These are phyloP conservation scores for Ranitomeya variabilis DNA, from an alignment of 2,113 vertebrate species.

Conservation along the genomic window DNA sequence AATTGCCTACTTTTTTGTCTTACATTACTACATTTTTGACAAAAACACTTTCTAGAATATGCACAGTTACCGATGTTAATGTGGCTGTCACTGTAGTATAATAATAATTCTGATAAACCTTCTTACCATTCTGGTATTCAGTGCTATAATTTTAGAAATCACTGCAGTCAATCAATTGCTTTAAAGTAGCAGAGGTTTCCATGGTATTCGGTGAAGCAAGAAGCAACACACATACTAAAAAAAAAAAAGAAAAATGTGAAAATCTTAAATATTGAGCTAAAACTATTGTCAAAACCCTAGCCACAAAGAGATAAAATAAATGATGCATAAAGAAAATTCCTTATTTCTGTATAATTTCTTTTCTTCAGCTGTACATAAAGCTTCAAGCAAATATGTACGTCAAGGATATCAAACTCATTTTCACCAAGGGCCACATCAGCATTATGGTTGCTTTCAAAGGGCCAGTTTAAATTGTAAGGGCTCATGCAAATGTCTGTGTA, in stretches of 20 bases:
- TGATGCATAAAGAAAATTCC: background rate
- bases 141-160: constrained; percentile 43
- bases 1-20: constrained; percentile 23
- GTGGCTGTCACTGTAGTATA: background rate
- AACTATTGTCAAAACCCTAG: background rate
- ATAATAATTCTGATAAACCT: constrained; percentile 10
- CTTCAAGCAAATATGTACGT: too few relatives aligned
- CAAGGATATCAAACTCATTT: too few relatives aligned
- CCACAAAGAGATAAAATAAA: background rate
- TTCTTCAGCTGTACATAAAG: background rate
- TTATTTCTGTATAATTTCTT: background rate
- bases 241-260: background rate
- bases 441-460: too few relatives aligned
- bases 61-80: constrained; percentile 6
- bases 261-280: background rate
- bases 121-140: constrained; percentile 9
- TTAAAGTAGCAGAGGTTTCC: constrained; percentile 42
- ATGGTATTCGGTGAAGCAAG: constrained; percentile 27
- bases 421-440: too few relatives aligned
- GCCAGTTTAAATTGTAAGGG: too few relatives aligned
- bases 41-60: background rate
- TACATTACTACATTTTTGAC: background rate
- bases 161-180: constrained; percentile 46
- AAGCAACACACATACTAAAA: constrained; percentile 21
- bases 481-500: too few relatives aligned